Conservation (phyloP, 2,888 invertebrate genomes). For the Aleiodes alternator region DNA sequence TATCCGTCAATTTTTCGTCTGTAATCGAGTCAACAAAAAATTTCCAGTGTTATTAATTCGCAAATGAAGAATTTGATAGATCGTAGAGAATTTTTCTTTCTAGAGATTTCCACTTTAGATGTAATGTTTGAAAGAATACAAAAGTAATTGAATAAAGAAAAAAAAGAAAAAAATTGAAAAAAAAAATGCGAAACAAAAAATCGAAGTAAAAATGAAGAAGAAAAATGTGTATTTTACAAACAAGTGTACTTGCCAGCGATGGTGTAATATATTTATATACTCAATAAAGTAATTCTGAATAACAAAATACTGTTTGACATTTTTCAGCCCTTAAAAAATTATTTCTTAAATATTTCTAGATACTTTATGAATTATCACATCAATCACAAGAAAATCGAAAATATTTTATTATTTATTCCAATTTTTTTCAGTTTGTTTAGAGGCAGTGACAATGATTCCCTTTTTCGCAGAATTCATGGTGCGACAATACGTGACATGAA, state of each 20-base stretch:
- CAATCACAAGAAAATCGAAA: too few species aligned
- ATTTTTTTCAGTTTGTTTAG: too few species aligned
- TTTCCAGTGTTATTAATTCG: constrained; percentile 38
- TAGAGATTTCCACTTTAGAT: constrained; percentile 18
- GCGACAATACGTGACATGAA: constrained; percentile 14
- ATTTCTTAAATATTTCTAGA: neutral
- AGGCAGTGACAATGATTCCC: too few species aligned
- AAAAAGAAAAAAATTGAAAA: neutral
- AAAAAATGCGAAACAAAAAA: constrained; percentile 42
- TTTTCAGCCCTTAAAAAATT: neutral
- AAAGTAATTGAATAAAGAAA: too few species aligned
- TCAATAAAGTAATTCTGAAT: constrained; percentile 56
- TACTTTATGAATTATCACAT: too few species aligned
- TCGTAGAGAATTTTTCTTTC: constrained; percentile 6
- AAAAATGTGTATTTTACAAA: constrained; percentile 62
- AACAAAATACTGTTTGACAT: neutral
- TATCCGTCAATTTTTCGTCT: constrained; percentile 21
- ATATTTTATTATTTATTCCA: too few species aligned
- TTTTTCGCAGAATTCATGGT: neutral
- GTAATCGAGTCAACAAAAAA: constrained; percentile 17
- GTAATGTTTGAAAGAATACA: constrained; percentile 8
- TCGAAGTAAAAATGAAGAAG: too few species aligned
- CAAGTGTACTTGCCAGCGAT: constrained; percentile 67
- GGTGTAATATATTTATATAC: constrained; percentile 71
- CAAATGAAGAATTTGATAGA: constrained; percentile 25